A percentile compares a stretch with the other conserved stretches of the same genome.
Evolutionary conservation across 1,140 invertebrate genomes (phyloP).

Genomic region (Atopsyche davidsoni): DNA sequence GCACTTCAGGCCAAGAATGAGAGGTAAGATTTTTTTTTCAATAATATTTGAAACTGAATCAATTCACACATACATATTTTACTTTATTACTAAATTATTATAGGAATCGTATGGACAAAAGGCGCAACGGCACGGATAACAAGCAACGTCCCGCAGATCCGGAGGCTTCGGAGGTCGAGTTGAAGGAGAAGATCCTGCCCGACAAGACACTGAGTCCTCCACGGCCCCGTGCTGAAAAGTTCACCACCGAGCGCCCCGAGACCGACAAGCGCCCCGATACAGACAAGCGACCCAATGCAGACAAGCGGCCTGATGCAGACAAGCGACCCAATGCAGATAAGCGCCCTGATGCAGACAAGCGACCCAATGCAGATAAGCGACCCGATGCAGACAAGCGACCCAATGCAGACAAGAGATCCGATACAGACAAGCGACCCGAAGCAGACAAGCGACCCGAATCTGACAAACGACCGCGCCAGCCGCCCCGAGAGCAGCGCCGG

Average conservation of each 20-base stretch:
- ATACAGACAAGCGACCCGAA: too few relatives aligned
- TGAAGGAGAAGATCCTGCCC: not conserved
- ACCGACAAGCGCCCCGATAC: not conserved
- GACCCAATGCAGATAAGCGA: not conserved
- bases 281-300: not conserved
- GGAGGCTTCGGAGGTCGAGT: not conserved
- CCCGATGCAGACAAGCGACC: not conserved
- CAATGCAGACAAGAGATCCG: not conserved
- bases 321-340: not conserved
- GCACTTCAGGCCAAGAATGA: constrained; percentile 31
- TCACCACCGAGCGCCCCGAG: not conserved
- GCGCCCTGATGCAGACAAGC: too few relatives aligned
- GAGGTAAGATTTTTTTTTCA: constrained; percentile 4
- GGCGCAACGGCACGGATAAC: constrained; percentile 6
- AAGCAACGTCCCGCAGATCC: not conserved
- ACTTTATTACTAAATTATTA: not conserved
- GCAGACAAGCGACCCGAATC: not conserved
- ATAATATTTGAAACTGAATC: not conserved
- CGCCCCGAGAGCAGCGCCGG: too few relatives aligned
- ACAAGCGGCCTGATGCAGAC: not conserved
- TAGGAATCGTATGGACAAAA: constrained; percentile 7
- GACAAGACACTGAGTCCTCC: not conserved
- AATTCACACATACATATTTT: not conserved
- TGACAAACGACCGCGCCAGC: not conserved
- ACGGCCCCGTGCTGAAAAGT: not conserved